A percentile compares a stretch with the other conserved stretches of the same genome.
phyloP scores from a whole-genome alignment of 2,113 vertebrate genomes.

The Elephantulus edwardii region DNA sequence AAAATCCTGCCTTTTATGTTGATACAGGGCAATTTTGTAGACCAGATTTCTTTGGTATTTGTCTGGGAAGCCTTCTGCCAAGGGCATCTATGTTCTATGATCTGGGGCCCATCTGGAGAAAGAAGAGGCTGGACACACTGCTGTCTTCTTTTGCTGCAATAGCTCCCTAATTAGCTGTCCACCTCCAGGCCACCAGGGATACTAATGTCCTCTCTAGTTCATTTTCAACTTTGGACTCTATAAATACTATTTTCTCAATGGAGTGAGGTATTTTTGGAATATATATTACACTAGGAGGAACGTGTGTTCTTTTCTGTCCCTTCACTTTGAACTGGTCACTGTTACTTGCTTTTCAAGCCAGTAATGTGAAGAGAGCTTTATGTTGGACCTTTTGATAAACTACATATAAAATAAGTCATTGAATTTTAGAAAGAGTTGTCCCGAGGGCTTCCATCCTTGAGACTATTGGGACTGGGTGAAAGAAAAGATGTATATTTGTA shows the following conservation, averaged over 20 bases:
- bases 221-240: not conserved
- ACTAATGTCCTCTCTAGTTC: not conserved
- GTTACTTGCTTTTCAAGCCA: slow-evolving; percentile 16
- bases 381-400: not conserved
- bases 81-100: not conserved
- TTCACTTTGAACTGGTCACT: slow-evolving; percentile 35
- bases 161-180: not conserved
- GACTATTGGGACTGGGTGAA: not conserved
- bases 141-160: not conserved
- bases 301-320: not conserved
- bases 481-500: not conserved
- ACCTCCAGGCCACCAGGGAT: not conserved
- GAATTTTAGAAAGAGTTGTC: slow-evolving; percentile 20
- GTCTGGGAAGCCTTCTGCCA: not conserved
- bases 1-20: not conserved
- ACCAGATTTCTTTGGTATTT: not conserved
- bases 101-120: not conserved
- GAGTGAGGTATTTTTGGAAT: slow-evolving; percentile 3
- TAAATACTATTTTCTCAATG: not conserved
- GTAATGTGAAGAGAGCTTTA: slow-evolving; percentile 3
- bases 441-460: slow-evolving; percentile 12
- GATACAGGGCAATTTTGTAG: not conserved
- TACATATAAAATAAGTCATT: not conserved
- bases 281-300: not conserved
- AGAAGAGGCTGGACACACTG: not conserved